Base-by-base conservation (phyloP, 2,113 vertebrate genomes). In the Sebastes fasciatus region DNA sequence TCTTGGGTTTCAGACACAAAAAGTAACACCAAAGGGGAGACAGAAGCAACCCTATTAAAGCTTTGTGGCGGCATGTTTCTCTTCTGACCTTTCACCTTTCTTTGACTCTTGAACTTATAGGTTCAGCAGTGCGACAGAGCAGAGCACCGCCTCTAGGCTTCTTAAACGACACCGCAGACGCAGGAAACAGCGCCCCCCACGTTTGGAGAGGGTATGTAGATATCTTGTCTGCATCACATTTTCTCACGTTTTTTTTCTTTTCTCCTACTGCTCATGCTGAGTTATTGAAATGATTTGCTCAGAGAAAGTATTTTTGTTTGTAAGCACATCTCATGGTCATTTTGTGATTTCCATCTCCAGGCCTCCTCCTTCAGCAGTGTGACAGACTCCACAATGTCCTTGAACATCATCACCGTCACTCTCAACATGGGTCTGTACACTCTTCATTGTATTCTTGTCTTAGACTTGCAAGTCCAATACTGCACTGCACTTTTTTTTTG, bases 371-470 rank as follows among this genome's bases (percentile, higher is more conserved):
- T 98, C 91, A 98, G 97, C 92, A 98, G 97, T 0, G 96, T 98
- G 83, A 98, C 97, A 0, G 97, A 98, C 77, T 98, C 97, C 65
- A 98, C 97, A 0, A 98, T 98, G 97, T 97, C 97, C 46, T 87
- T 98, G 82, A 98, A 98, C 89, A 97, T 98, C 88, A 97, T 98
- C 92, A 98, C 97, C 0, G 96, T 97, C 86, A 98, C 97, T 0
- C 95, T 98, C 14, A 97, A 98, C 92, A 98, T 97, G 97, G 97
- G 97, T 98, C 90, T 45, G 96, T 95, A 73, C 43, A 52, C 55
- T 57, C 43, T 48, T 4, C 0, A 7, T 58, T 60, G 6, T 0
- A 0, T 23, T 43, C 40, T 21, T 23, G 1, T 67, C 48, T 45
- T 9, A 10, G 65, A 16, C 13, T 23, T 26, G 0, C 7, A 42